These are phyloP conservation scores for Limonius californicus DNA, from an alignment of 1,140 invertebrate species.

Conservation along the genomic window DNA sequence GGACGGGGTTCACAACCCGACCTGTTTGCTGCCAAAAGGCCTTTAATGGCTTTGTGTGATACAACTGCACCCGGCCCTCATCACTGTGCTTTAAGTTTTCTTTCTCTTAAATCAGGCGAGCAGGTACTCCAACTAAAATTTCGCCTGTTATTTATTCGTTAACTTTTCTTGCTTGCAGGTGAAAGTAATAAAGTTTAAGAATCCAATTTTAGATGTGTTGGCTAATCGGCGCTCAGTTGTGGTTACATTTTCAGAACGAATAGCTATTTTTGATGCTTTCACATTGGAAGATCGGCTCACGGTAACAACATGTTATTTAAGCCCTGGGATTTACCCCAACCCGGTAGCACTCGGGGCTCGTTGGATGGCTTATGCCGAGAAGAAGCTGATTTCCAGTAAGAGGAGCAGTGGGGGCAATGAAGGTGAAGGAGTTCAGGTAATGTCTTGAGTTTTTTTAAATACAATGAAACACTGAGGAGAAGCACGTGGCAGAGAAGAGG, in stretches of 20 bases:
- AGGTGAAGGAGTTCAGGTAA: constrained; percentile 51
- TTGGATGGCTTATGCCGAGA: constrained; percentile 81
- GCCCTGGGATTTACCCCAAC: constrained; percentile 79
- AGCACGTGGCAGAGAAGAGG: too few relatives aligned
- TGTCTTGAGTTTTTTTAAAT: too few relatives aligned
- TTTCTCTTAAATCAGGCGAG: constrained; percentile 86
- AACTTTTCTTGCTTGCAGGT: constrained; percentile 48
- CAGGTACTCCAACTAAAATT: too few relatives aligned
- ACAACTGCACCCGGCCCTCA: constrained; percentile 73
- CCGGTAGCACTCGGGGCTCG: constrained; percentile 84
- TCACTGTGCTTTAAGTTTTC: constrained; percentile 83
- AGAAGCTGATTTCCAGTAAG: constrained; percentile 73
- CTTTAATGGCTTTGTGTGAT: constrained; percentile 85
- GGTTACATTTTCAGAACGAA: constrained; percentile 82
- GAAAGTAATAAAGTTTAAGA: constrained; percentile 90
- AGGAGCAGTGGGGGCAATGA: constrained; percentile 84
- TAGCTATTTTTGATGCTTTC: constrained; percentile 86
- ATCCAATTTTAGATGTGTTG: constrained; percentile 80
- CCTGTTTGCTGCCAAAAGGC: constrained; percentile 71
- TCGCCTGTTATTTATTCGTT: too few relatives aligned
- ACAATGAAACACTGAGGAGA: too few relatives aligned
- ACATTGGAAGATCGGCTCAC: constrained; percentile 82
- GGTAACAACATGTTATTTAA: constrained; percentile 86
- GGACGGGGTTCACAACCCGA: constrained; percentile 47
- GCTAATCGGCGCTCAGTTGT: constrained; percentile 80